phyloP scores from a whole-genome alignment of 2,888 invertebrate genomes.

The Spilarctia lutea region DNA sequence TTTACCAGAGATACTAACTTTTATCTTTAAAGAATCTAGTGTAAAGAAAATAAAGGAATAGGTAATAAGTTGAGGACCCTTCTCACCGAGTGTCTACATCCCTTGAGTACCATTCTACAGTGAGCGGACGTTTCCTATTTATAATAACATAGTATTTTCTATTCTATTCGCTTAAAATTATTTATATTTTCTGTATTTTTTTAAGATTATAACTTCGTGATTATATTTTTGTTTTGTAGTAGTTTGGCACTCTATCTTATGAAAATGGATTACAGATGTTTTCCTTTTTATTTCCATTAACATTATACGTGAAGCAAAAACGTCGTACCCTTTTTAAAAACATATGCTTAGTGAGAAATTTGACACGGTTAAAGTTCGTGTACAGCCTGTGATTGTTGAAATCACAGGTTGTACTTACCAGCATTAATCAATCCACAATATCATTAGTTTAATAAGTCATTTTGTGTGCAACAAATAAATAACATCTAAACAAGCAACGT shows the following conservation, averaged over 20 bases:
- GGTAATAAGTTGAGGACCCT: conserved; percentile 33
- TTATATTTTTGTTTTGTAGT: neutral
- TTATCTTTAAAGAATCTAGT: conserved; percentile 4
- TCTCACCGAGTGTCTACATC: conserved; percentile 28
- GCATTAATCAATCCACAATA: too few species aligned
- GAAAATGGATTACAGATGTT: too few species aligned
- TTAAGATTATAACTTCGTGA: neutral
- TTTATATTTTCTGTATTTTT: conserved; percentile 22
- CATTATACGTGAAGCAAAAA: too few species aligned
- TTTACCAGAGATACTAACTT: conserved; percentile 10
- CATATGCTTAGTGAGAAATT: too few species aligned
- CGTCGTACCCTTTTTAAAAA: too few species aligned
- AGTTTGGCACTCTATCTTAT: neutral
- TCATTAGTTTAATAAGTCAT: too few species aligned
- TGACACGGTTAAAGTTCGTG: too few species aligned
- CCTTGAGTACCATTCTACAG: conserved; percentile 47
- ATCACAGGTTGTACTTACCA: too few species aligned
- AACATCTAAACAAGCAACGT: too few species aligned
- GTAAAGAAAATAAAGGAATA: conserved; percentile 30
- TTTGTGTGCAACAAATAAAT: too few species aligned
- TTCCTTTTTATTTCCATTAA: too few species aligned
- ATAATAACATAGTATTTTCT: conserved; percentile 61
- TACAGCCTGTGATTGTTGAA: too few species aligned
- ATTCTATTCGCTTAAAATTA: conserved; percentile 41
- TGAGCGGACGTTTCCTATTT: conserved; percentile 53